These are phyloP conservation scores for Elachura formosa DNA, from an alignment of 2,113 vertebrate genomes.

Conservation along the genomic window DNA sequence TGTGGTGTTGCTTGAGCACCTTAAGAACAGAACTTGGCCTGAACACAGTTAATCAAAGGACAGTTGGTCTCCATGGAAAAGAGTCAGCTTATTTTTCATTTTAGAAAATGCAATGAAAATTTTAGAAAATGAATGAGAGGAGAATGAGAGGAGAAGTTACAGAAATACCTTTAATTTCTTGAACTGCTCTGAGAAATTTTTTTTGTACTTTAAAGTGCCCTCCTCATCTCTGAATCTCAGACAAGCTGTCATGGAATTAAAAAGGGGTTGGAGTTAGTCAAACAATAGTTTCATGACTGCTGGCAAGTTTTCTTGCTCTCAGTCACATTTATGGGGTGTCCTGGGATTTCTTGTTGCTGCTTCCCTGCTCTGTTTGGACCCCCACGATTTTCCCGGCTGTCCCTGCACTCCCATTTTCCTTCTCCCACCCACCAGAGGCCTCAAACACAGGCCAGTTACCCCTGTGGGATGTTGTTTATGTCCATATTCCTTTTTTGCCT, in stretches of 20 bases:
- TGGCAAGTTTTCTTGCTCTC: background rate
- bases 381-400: background rate
- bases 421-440: background rate
- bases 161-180: background rate
- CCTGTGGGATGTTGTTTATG: background rate
- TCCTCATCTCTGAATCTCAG: background rate
- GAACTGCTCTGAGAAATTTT: background rate
- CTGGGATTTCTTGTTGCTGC: background rate
- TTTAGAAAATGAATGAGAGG: background rate
- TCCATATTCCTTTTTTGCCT: background rate
- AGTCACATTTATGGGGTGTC: background rate
- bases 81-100: background rate
- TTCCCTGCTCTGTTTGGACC: background rate
- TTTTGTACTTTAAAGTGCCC: background rate
- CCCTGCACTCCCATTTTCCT: background rate
- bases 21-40: background rate
- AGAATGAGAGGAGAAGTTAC: background rate
- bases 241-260: background rate
- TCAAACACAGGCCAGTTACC: background rate
- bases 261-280: background rate
- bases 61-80: background rate
- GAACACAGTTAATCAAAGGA: background rate
- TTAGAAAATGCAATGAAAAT: background rate
- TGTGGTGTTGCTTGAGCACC: background rate
- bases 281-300: background rate